These are phyloP conservation scores for Cichladusa arquata DNA, from an alignment of 2,113 vertebrate species.

Conservation along the genomic window DNA sequence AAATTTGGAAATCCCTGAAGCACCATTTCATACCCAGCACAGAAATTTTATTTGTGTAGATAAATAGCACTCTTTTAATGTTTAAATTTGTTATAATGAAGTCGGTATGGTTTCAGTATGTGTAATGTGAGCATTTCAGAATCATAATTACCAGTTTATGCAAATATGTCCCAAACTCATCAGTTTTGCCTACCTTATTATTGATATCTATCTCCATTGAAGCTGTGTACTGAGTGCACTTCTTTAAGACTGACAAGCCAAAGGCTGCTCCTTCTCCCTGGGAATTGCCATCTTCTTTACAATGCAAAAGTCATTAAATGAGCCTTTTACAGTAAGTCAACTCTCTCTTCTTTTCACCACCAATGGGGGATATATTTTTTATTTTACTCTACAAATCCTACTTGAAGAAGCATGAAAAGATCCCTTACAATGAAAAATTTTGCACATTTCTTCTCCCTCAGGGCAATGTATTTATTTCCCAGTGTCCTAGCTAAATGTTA, in stretches of 20 bases:
- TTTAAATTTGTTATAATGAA: conserved; percentile 7
- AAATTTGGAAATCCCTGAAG: not conserved
- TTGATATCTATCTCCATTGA: conserved; percentile 49
- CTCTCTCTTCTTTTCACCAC: not conserved
- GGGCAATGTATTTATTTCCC: not conserved
- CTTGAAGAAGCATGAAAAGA: not conserved
- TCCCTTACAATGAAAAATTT: not conserved
- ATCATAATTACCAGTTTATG: conserved; percentile 23
- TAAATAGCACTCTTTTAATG: conserved; percentile 15
- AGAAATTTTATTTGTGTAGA: conserved; percentile 35
- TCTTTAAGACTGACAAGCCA: conserved; percentile 42
- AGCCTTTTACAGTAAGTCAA: conserved; percentile 3
- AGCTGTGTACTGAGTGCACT: not conserved
- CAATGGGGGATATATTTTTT: not conserved
- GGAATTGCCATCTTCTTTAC: conserved; percentile 42
- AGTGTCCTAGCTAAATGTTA: not conserved
- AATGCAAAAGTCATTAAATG: conserved; percentile 44
- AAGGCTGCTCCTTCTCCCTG: conserved; percentile 25
- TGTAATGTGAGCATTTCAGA: conserved; percentile 24
- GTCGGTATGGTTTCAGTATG: not conserved
- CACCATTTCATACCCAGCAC: not conserved
- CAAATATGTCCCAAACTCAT: conserved; percentile 51
- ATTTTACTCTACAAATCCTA: not conserved
- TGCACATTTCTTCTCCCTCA: not conserved
- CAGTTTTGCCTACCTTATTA: conserved; percentile 43